Evolutionary conservation across 2,888 invertebrate genomes (phyloP).

Genomic region (Diplazon laetatorius): DNA sequence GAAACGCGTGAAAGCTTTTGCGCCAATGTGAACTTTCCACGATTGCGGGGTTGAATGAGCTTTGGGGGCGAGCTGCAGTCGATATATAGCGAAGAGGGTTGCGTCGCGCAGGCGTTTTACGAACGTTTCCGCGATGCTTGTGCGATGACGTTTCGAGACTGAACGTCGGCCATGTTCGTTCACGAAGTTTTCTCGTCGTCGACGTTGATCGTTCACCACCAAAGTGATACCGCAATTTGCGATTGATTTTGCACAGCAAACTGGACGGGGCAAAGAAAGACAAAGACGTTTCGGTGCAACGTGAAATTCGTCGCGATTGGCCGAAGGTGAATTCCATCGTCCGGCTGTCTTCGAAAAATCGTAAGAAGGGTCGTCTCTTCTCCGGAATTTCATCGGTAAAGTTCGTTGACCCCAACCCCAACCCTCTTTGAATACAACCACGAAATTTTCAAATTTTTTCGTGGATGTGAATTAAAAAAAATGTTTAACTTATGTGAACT

Average conservation of each 20-base stretch:
- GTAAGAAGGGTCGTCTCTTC: conserved; percentile 7
- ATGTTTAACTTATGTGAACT: too few species aligned
- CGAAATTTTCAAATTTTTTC: not conserved
- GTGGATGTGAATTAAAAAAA: too few species aligned
- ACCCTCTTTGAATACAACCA: not conserved
- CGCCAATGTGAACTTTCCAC: not conserved
- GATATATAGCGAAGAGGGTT: conserved; percentile 31
- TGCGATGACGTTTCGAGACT: conserved; percentile 45
- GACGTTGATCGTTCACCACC: conserved; percentile 36
- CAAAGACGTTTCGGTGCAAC: not conserved
- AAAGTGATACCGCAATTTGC: conserved; percentile 1
- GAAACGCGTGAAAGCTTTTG: not conserved
- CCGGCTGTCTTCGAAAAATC: too few species aligned
- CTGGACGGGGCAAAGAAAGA: too few species aligned
- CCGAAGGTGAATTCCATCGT: not conserved
- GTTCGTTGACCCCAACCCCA: conserved; percentile 51
- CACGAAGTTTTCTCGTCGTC: conserved; percentile 38
- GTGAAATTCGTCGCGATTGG: not conserved
- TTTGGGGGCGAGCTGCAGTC: conserved; percentile 43
- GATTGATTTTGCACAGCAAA: conserved; percentile 21
- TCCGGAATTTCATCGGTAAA: conserved; percentile 1
- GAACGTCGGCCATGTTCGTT: conserved; percentile 55
- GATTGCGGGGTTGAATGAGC: conserved; percentile 18
- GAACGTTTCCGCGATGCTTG: not conserved
- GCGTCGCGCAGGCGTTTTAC: conserved; percentile 55